Evolutionary conservation across 2,113 vertebrate species (phyloP).

Genomic region (Theropithecus gelada): DNA sequence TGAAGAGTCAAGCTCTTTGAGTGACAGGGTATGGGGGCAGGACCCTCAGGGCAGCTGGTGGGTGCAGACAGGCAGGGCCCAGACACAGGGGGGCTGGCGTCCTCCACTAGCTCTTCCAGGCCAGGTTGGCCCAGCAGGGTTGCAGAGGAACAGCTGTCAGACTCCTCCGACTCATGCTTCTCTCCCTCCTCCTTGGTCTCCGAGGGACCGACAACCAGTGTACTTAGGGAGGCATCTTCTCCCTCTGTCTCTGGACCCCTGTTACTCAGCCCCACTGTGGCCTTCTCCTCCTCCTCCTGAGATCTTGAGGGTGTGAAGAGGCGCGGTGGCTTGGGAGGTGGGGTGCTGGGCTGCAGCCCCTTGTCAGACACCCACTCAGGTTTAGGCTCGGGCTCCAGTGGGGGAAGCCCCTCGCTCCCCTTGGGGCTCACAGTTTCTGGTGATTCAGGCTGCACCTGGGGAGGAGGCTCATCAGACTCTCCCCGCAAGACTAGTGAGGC

Average conservation of each 20-base stretch:
- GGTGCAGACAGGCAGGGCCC: background rate
- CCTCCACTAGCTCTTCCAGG: background rate
- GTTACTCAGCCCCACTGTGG: background rate
- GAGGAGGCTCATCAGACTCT: conserved; percentile 20
- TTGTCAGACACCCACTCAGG: background rate
- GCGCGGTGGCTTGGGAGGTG: conserved; percentile 76
- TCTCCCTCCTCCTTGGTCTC: background rate
- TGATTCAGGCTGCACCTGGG: background rate
- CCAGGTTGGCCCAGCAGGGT: background rate
- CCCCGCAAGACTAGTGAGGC: background rate
- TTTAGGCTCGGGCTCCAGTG: background rate
- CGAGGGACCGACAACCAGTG: background rate
- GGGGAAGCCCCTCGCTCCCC: background rate
- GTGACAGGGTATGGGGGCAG: background rate
- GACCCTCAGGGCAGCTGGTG: conserved; percentile 5
- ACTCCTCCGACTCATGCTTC: background rate
- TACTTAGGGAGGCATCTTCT: background rate
- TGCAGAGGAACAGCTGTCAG: background rate
- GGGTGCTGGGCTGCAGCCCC: background rate
- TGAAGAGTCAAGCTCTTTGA: conserved; percentile 43
- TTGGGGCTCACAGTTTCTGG: background rate
- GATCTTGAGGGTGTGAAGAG: conserved; percentile 60
- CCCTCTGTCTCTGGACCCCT: background rate
- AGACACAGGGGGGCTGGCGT: background rate
- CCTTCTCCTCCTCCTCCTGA: background rate